Conservation (phyloP, 2,888 invertebrate genomes). For the Augochlorella aurata region DNA sequence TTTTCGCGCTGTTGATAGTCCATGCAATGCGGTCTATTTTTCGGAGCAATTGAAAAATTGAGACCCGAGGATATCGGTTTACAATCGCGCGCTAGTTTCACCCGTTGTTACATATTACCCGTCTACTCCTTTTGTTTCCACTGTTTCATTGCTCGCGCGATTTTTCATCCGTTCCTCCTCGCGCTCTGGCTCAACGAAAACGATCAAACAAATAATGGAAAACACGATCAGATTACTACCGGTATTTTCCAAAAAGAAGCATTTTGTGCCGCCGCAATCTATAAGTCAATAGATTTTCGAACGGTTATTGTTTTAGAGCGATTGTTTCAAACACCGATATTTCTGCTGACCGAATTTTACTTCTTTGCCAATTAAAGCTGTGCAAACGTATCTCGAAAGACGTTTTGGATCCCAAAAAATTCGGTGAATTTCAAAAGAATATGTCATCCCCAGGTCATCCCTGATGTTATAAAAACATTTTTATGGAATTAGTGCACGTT, state of each 20-base stretch:
- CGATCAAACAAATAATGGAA: background rate
- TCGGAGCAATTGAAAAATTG: background rate
- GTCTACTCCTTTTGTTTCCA: background rate
- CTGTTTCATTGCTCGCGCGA: background rate
- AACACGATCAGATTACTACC: background rate
- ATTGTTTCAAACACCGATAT: too few relatives aligned
- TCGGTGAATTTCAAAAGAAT: too few relatives aligned
- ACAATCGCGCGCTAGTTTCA: background rate
- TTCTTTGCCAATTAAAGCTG: too few relatives aligned
- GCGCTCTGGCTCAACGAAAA: background rate
- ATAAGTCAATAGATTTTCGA: background rate
- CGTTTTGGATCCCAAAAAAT: too few relatives aligned
- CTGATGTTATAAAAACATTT: too few relatives aligned
- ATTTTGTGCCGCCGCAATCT: background rate
- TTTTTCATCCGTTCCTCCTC: background rate
- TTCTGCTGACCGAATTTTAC: too few relatives aligned
- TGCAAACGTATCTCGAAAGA: too few relatives aligned
- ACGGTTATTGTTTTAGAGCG: too few relatives aligned
- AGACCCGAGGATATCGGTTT: background rate
- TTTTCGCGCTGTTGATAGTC: background rate
- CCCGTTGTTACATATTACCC: background rate
- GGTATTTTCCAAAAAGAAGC: conserved; percentile 3
- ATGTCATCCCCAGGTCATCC: too few relatives aligned
- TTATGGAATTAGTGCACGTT: too few relatives aligned
- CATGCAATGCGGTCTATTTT: background rate